Base-by-base conservation (phyloP, 2,888 invertebrate genomes). In the Rotaria sp. region DNA sequence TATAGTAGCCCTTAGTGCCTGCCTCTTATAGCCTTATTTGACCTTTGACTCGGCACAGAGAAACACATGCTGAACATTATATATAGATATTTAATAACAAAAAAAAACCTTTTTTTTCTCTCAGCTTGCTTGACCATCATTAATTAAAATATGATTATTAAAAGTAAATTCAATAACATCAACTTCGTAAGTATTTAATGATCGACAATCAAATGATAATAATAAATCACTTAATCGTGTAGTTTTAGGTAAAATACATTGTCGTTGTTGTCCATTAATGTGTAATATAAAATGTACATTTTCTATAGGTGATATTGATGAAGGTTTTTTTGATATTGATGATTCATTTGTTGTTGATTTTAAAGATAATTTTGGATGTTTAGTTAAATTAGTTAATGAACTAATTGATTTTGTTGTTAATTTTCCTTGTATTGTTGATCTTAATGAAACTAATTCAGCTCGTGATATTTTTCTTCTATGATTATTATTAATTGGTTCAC, bases 201-300 rank as follows among this genome's bases (percentile, higher is more conserved):
- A 80, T 26, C 80, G 80, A 80, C 80, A 80, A 80, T 80, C 45
- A 45, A 80, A 80, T 80, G 80, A 80, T 45, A 80, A 80, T 80
- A 80, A 80, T 80, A 80, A 80, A n/a, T 80, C 80, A 45, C 45
- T 80, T 45, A 80, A n/a, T 15, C 80, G 80, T 0, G 13, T 13
- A 2, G 80, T 45, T 80, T 80, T 80, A 1, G 80, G 80, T 13
- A 80, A 24, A 80, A 80, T 80, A 80, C 41, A 80, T 80, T 80
- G 80, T 80, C 21, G 18, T 18, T 41, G 26, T 80, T 80, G 45
- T 26, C 45, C 80, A n/a, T 80, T 45, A 80, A 80, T 21, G 45
- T 80, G 45, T 41, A 80, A 5, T 11, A 80, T 45, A 80, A 80
- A 80, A 45, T 80, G 80, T 45, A 80, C 45, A 80, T 80, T 45